Evolutionary conservation across 2,888 invertebrate species (phyloP), one percentile per base, ranked within the genome.

Genomic region (Drosophila tripunctata): DNA sequence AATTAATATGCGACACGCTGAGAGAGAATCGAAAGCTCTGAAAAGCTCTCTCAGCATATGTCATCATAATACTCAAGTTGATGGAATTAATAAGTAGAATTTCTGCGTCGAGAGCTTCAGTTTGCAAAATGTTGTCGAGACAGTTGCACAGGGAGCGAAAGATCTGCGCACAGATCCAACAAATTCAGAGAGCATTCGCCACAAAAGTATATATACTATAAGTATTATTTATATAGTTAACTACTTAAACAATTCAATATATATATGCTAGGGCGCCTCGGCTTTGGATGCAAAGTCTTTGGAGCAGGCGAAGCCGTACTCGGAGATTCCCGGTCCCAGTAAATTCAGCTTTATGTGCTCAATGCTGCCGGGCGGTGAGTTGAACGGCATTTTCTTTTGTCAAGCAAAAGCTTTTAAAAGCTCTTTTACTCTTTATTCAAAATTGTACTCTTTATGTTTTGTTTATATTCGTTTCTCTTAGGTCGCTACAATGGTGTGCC

Each of bases 301-400:
- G 56, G 70, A 76, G n/a, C 72, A 75, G 33, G 88, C 90, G 1
- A 79, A 76, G 0, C 82, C 90, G 8, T 90, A 70, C 55, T 41
- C 73, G 6, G 78, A 82, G 12, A 50, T 90, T 41, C 90, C 90
- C 1, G 89, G 89, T 0, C 89, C 90, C 45, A 72, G 71, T 21
- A 86, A 68, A 66, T 75, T 78, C 2, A 55, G 76, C 12, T 61
- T 90, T 3, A 10, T 88, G 14, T 41, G 87, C 35, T 63, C 77
- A 31, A 75, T 89, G 27, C 15, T 90, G 17, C 90, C 90, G 6
- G 88, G 89, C 21, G 90, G 90, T 89, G 56, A 68, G 71, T 50
- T 3, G 2, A 10, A 33, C 2, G 14, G 33, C n/a, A 56, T 58
- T 57, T 73, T 47, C 54, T 47, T 50, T 17, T 7, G 5, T 19